Base-by-base conservation (phyloP, 2,113 vertebrate species). In the Lophochroa leadbeateri region DNA sequence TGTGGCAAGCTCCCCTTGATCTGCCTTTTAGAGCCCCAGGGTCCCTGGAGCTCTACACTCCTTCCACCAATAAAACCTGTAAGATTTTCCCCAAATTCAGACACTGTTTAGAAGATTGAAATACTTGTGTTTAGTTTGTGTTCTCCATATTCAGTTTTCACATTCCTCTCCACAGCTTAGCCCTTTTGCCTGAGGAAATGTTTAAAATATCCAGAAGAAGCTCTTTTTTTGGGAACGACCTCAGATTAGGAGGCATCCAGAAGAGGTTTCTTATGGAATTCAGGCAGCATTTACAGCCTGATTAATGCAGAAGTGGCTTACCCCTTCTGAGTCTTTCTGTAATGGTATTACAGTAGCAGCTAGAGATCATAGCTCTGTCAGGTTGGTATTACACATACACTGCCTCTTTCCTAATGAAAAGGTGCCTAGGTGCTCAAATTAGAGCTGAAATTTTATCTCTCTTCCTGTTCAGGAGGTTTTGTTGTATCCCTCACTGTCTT, bases 141-240 rank as follows among this genome's bases (percentile, higher is more conserved):
- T 33, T 70, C 23, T 81, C 7, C 18, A 11, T 52, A 77, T 85
- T 76, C 15, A 61, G 17, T 82, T 94, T 55, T 77, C 43, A 31
- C 4, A 10, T 29, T 44, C 3, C 27, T 84, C 17, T 72, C 21
- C 24, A 31, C 11, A 63, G 11, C 13, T 65, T 57, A 64, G 15
- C 13, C 2, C 31, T 63, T 19, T 23, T 31, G 15, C 25, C n/a
- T 29, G 17, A 70, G 84, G 3, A 86, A 46, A 1, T 1, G 0
- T 64, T 87, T 82, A 44, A 87, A 90, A 88, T 85, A 85, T 41
- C 6, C 23, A 11, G 14, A 10, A 76, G 27, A 64, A 19, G 5
- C 14, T 82, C 58, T 55, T 55, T 6, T 61, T 10, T 68, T 29
- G 29, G 31, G 24, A 89, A 10, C 7, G 35, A 0, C 10, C 49